Evolutionary conservation across 2,113 vertebrate genomes (phyloP).

Genomic region (Campylomormyrus tamandua): DNA sequence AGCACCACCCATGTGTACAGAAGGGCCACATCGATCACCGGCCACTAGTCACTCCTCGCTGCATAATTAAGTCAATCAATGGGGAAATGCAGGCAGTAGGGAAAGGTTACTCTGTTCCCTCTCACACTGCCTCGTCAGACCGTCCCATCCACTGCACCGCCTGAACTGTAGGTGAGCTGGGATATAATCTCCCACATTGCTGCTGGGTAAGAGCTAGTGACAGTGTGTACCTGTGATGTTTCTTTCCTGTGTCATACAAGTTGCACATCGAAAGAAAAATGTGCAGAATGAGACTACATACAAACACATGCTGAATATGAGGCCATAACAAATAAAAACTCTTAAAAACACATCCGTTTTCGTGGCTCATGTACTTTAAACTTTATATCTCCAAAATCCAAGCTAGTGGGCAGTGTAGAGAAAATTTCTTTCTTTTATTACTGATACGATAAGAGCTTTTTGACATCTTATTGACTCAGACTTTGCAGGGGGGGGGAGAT

Average conservation of each 20-base stretch:
- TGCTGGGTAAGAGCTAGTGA: not conserved
- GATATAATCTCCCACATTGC: slow-evolving; percentile 6
- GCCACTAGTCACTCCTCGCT: slow-evolving; percentile 35
- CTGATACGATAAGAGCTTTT: not conserved
- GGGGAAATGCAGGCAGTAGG: slow-evolving; percentile 58
- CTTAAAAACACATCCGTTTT: not conserved
- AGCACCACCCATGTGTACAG: not conserved
- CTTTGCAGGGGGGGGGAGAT: not conserved
- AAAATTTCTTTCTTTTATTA: not conserved
- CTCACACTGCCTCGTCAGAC: not conserved
- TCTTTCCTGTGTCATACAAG: not conserved
- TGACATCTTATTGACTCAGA: not conserved
- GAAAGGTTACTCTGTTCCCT: slow-evolving; percentile 63
- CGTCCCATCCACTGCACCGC: slow-evolving; percentile 57
- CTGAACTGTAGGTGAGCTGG: slow-evolving; percentile 56
- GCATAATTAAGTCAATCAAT: slow-evolving; percentile 62
- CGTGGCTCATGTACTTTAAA: not conserved
- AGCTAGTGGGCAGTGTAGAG: not conserved
- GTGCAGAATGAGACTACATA: not conserved
- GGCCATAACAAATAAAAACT: not conserved
- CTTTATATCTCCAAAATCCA: not conserved
- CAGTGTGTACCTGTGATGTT: not conserved
- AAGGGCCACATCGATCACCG: not conserved
- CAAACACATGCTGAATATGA: not conserved
- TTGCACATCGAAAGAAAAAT: not conserved